Evolutionary conservation across 2,797 vertebrate species (phyloP).

Genomic region (Notolepis coatsorum): DNA sequence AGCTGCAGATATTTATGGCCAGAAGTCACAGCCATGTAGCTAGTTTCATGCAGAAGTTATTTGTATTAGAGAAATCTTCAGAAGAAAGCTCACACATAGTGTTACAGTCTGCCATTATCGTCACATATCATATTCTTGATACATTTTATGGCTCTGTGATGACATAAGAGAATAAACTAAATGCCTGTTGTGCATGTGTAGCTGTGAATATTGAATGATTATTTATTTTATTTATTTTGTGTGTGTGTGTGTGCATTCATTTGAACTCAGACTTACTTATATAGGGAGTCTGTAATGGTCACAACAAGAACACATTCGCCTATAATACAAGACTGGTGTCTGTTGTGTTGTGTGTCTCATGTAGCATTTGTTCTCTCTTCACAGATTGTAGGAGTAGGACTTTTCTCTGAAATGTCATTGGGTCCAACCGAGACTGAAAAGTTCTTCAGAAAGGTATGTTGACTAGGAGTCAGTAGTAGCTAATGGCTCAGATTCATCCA

Average conservation of each 20-base stretch:
- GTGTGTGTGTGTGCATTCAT: no score
- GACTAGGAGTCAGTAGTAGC: not conserved
- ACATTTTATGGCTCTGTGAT: not conserved
- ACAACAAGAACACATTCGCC: not conserved
- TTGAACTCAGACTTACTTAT: no score
- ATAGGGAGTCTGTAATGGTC: not conserved
- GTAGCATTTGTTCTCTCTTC: slow-evolving; percentile 48
- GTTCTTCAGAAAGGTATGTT: slow-evolving; percentile 74
- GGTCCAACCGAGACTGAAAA: slow-evolving; percentile 73
- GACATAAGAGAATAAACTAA: not conserved
- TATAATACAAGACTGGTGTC: not conserved
- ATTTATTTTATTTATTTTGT: no score
- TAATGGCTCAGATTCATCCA: slow-evolving; percentile 1
- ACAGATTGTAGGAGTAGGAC: slow-evolving; percentile 63
- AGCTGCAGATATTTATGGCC: slow-evolving; percentile 15
- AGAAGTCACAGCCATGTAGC: not conserved
- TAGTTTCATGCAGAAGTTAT: slow-evolving; percentile 23
- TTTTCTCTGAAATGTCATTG: slow-evolving; percentile 77
- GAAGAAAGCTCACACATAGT: not conserved
- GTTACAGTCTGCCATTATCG: not conserved
- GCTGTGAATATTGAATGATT: not conserved
- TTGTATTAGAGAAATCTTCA: slow-evolving; percentile 9
- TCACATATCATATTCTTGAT: not conserved
- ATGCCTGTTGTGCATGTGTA: not conserved
- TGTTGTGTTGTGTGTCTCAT: slow-evolving; percentile 37